Base-by-base conservation (phyloP, 2,888 invertebrate genomes). In the Ecliptopera silaceata region DNA sequence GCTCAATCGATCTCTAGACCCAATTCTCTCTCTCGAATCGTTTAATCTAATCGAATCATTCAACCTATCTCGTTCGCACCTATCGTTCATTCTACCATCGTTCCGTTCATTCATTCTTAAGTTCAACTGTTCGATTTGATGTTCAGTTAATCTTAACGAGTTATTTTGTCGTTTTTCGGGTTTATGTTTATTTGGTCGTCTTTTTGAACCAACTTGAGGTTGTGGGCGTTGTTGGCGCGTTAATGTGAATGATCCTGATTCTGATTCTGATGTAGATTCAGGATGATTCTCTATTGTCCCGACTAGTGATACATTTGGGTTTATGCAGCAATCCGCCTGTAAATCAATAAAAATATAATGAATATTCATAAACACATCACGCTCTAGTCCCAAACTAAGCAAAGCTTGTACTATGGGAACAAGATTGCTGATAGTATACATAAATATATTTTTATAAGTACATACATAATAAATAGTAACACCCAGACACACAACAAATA, bases 201-300 rank as follows among this genome's bases (percentile, higher is more conserved):
- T 74, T 60, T 90, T 91, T 4, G 88, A 86, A 0, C 88, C 85
- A 1, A 83, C 81, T 63, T 90, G 90, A 0, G 89, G 88, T 48
- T 89, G 89, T 0, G 88, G 90, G 4, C 89, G 79, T 62, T 88
- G 91, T 46, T 87, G 88, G 6, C 91, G 75, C 1, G 89, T 87
- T 0, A 89, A 69, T 0, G 90, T 89, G 70, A 91, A 90, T 0
- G 91, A 88, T 0, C 90, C 88, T 0, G 86, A 86, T 71, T 91
- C 91, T 0, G 91, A 90, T 57, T 91, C 91, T 0, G 92, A 92
- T 0, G 91, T 91, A 0, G 91, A 90, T 36, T 91, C 92, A 0
- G 88, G 88, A 34, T 91, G 92, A 54, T 86, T 88, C 63, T 92
- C 91, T 54, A 92, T 91, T 13, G 92, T 91, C 0, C 91, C 91